These are phyloP conservation scores for Cinclus mexicanus DNA, from an alignment of 2,113 vertebrate species.

Conservation along the genomic window DNA sequence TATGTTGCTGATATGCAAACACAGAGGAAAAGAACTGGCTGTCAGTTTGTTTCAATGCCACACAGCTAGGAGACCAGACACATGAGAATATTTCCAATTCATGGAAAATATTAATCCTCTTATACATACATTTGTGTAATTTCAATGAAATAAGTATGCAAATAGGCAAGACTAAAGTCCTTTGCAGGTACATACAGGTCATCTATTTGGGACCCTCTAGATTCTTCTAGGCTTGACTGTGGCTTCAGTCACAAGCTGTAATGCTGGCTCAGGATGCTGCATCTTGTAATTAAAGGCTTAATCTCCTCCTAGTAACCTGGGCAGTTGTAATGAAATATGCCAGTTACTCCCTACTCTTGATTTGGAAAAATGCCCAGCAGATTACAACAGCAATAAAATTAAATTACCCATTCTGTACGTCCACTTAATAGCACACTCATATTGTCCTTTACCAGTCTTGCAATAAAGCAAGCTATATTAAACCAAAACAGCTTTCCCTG, in stretches of 20 bases:
- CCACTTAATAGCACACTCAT: neutral
- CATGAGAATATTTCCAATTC: neutral
- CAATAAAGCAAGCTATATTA: neutral
- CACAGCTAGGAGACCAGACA: neutral
- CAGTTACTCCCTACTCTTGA: conserved; percentile 4
- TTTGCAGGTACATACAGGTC: neutral
- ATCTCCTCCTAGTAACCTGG: conserved; percentile 14
- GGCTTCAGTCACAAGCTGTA: neutral
- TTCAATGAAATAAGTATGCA: neutral
- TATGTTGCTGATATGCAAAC: neutral
- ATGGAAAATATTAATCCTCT: neutral
- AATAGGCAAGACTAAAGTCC: neutral
- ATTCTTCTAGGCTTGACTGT: neutral
- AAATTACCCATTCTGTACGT: conserved; percentile 9
- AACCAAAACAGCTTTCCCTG: neutral
- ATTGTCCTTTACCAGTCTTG: neutral
- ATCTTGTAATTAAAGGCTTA: conserved; percentile 33
- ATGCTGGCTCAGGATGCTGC: neutral
- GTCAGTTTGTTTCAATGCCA: neutral
- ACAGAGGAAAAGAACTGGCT: neutral
- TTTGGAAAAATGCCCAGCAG: conserved; percentile 49
- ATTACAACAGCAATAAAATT: conserved; percentile 51
- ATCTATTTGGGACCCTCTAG: neutral
- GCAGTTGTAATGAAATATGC: conserved; percentile 29
- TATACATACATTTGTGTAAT: neutral